phyloP scores from a whole-genome alignment of 2,113 vertebrate species.

The Paracanthobrama guichenoti region DNA sequence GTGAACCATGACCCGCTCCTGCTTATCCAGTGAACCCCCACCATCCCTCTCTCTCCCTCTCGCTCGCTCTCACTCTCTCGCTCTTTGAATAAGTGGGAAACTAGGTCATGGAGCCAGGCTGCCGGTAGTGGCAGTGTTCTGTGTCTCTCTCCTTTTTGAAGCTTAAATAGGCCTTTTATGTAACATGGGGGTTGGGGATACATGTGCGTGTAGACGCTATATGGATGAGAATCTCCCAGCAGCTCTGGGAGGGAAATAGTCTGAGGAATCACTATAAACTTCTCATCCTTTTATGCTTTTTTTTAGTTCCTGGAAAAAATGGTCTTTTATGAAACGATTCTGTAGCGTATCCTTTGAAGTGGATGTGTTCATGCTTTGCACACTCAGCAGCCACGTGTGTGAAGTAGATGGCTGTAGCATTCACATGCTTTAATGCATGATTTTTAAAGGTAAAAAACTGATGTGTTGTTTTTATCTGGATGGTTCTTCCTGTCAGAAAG shows the following conservation, averaged over 20 bases:
- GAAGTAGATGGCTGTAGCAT: slow-evolving; percentile 61
- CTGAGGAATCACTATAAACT: slow-evolving; percentile 65
- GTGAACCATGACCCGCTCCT: background rate
- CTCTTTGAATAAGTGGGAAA: slow-evolving; percentile 56
- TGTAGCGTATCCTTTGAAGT: slow-evolving; percentile 71
- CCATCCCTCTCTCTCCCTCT: background rate
- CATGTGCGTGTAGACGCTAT: slow-evolving; percentile 46
- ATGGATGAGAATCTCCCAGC: slow-evolving; percentile 66
- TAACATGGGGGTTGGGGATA: slow-evolving; percentile 69
- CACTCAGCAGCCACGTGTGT: slow-evolving; percentile 71
- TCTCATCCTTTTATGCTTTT: slow-evolving; percentile 69
- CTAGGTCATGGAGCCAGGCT: slow-evolving; percentile 58
- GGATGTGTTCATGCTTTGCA: slow-evolving; percentile 70
- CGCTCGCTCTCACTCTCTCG: slow-evolving; percentile 4
- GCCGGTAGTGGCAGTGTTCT: slow-evolving; percentile 48
- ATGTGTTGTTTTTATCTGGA: background rate
- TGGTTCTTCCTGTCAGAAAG: background rate
- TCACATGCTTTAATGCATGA: slow-evolving; percentile 24
- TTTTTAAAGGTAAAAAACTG: background rate
- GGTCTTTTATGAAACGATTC: slow-evolving; percentile 69
- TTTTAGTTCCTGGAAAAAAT: slow-evolving; percentile 66
- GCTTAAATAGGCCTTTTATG: slow-evolving; percentile 76
- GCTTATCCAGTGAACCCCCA: background rate
- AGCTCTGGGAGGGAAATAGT: slow-evolving; percentile 49
- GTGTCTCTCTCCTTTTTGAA: slow-evolving; percentile 37